Base-by-base conservation (phyloP, 35 echinoderm and acorn worm species). In the Apostichopus japonicus region DNA sequence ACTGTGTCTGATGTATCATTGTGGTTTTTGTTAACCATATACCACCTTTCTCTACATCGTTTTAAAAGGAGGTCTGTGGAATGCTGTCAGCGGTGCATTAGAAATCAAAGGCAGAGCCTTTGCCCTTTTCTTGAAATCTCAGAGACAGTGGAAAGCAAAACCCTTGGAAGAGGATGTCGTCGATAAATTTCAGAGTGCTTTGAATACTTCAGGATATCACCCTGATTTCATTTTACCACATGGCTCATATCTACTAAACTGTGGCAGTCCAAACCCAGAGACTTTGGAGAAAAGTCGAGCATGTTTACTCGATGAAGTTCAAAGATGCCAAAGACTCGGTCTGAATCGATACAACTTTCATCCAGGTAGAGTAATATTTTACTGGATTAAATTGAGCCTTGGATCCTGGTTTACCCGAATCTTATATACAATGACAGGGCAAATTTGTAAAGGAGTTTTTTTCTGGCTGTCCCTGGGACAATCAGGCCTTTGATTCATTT, bases 231-330 rank as follows among this genome's bases (percentile, higher is more conserved):
- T 97, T 76, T 87, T 95, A 33, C 96, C 94, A 16, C 96, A 95
- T 79, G 96, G 96, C 33, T 98, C 96, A 6, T 98, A 98, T 63
- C 90, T 98, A 0, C 80, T 98, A 51, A 98, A 98, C 77, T 98
- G 96, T 90, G 96, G 94, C 9, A 95, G 94, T 23, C 96, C 96
- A 15, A 95, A 98, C 53, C 79, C 79, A 25, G 96, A 95, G 59
- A 97, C 92, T 16, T 80, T 98, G 75, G 23, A 83, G 63, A 98
- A 98, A 90, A 93, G 93, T 8, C 56, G 92, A 24, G 94, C 93
- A 24, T 51, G 88, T 62, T 84, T 97, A 77, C 86, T 92, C 23
- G 94, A 94, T 23, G 94, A 95, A 51, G 54, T 98, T 70, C 72
- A 79, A 59, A 90, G 96, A 27, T 98, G 96, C 87, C 87, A 98